Evolutionary conservation across 2,888 invertebrate species (phyloP), one percentile per base, ranked within the genome.

Genomic region (Rutpela maculata): DNA sequence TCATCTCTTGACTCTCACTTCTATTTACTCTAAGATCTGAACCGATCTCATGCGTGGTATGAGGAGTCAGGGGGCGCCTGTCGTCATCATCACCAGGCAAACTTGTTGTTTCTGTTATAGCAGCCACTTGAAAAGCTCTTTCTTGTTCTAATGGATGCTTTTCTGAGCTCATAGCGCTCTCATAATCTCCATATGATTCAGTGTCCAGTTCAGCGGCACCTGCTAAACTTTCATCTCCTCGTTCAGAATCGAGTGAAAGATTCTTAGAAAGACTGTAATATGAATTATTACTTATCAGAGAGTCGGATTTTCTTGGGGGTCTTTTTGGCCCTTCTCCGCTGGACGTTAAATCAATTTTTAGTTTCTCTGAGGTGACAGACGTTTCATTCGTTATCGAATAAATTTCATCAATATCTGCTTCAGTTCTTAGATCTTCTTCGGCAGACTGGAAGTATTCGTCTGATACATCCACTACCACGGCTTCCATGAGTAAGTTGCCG

Each of bases 401-500:
- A 57, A 90, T 87, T 84, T 97, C 97, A 87, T 97, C 97, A 79
- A 97, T 91, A 82, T 96, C 97, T 0, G 96, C 96, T 90, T 97
- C 97, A 0, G 97, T 97, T 72, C 96, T 92, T 78, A 95, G 90
- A 87, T 97, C 97, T 85, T 96, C 96, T 86, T 96, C 96, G 3
- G 94, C 94, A n/a, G 94, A 92, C 0, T 92, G 92, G 85, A 96
- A 97, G 85, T 95, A 96, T 82, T 97, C 96, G 0, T 96, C 95
- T 0, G 95, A 94, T 0, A 97, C 96, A 81, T 97, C 97, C 71
- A 97, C 97, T 15, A 97, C 95, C 31, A 97, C 95, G 0, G 97
- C 97, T 90, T 97, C 97, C 96, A 97, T 96, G 0, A 96, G 88
- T 0, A 97, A 90, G 87, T 97, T 96, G 6, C 97, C 96, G 0